Conservation (phyloP, 1,140 invertebrate genomes). For the Telenomus remus region DNA sequence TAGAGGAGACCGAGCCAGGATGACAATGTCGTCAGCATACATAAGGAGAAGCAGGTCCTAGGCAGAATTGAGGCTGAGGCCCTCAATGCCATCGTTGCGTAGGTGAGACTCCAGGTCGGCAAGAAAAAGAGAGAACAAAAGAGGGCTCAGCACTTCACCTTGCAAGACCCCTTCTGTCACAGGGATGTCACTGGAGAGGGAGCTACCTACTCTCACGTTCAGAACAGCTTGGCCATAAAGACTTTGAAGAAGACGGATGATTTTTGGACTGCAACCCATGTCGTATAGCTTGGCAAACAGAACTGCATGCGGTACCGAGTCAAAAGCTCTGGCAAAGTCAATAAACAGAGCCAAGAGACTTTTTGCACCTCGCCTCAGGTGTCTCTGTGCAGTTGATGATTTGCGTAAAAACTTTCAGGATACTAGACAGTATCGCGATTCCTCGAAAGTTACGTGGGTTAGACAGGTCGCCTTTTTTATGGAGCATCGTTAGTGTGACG, state of each 20-base stretch:
- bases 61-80: neutral
- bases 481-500: neutral
- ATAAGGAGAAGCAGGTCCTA: neutral
- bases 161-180: conserved; percentile 2
- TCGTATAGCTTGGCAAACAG: neutral
- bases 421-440: neutral
- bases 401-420: neutral
- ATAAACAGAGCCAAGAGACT: conserved; percentile 1
- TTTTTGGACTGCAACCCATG: neutral
- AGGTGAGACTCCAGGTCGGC: conserved; percentile 5
- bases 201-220: neutral
- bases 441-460: neutral
- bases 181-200: neutral
- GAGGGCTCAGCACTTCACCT: conserved; percentile 7
- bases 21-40: conserved; percentile 12
- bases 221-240: neutral
- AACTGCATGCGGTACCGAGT: neutral
- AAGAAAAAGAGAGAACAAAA: conserved; percentile 1
- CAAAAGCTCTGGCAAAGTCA: conserved; percentile 1
- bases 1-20: conserved; percentile 1
- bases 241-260: neutral
- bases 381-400: neutral
- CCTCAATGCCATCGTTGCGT: neutral
- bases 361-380: neutral
- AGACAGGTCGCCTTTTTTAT: neutral